A percentile compares a stretch with the other conserved stretches of the same genome.
Evolutionary conservation across 92 coral and sea anemone genomes (phyloP).

Genomic region (Parazoanthus darwini): DNA sequence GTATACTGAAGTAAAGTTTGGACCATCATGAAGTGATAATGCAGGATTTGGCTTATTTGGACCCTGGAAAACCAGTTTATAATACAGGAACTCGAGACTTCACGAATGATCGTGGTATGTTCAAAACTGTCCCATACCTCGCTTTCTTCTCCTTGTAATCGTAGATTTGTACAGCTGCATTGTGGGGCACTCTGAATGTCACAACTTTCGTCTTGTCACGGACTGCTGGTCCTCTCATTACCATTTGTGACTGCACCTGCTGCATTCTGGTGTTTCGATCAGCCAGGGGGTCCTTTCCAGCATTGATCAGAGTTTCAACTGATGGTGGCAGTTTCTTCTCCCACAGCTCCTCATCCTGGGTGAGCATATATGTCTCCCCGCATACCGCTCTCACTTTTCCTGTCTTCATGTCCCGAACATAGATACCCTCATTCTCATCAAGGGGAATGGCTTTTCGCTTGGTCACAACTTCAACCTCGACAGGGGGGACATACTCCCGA

Average conservation of each 20-base stretch:
- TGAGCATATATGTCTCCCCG: conserved; percentile 98
- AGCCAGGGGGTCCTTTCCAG: conserved; percentile 98
- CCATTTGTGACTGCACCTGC: conserved; percentile 23
- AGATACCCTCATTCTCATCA: conserved; percentile 98
- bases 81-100: too few relatives aligned
- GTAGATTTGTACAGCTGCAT: conserved; percentile 98
- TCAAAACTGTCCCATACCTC: conserved; percentile 59
- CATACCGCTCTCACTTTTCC: conserved; percentile 98
- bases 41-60: too few relatives aligned
- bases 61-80: too few relatives aligned
- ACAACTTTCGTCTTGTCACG: conserved; percentile 94
- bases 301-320: conserved; percentile 84
- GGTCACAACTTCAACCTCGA: conserved; percentile 92
- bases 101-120: too few relatives aligned
- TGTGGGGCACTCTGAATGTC: conserved; percentile 95
- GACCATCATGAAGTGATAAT: too few relatives aligned
- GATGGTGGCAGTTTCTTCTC: conserved; percentile 92
- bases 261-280: conserved; percentile 84
- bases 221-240: conserved; percentile 2
- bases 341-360: conserved; percentile 99
- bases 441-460: conserved; percentile 94
- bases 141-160: conserved; percentile 99
- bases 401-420: conserved; percentile 97
- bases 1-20: too few relatives aligned
- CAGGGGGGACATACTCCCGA: conserved; percentile 98